A percentile compares a stretch with the other conserved stretches of the same genome.
Evolutionary conservation across 2,797 vertebrate species (phyloP).

Genomic region (Hephaestus fuliginosus): DNA sequence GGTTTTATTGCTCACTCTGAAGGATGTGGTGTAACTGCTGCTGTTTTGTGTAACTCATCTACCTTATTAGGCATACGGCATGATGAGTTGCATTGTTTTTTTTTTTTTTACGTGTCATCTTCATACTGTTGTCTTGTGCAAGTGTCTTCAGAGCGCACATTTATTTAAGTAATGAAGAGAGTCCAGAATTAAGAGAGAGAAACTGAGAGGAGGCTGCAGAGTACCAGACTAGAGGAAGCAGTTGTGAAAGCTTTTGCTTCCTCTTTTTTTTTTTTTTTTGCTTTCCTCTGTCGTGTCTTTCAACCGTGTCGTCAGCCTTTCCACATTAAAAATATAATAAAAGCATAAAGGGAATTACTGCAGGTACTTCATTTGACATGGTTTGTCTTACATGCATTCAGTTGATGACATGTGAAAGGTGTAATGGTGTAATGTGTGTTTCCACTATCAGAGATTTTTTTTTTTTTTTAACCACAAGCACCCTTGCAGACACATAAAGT

Average conservation of each 20-base stretch:
- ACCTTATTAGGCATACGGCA: constrained; percentile 3
- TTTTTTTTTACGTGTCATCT: background rate
- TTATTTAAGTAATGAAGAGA: background rate
- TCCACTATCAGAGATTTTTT: background rate
- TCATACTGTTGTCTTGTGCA: background rate
- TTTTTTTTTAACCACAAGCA: no score
- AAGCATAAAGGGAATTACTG: background rate
- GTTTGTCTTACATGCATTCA: background rate
- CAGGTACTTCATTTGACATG: background rate
- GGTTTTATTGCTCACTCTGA: constrained; percentile 47
- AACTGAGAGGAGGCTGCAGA: constrained; percentile 2
- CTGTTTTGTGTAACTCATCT: constrained; percentile 19
- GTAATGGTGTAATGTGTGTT: background rate
- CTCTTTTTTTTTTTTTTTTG: constrained; percentile 62
- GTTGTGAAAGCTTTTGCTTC: constrained; percentile 75
- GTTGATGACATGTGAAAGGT: background rate
- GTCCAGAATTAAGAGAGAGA: constrained; percentile 3
- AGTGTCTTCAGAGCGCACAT: background rate
- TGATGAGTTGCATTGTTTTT: background rate
- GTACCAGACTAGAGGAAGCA: constrained; percentile 74
- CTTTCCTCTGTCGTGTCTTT: constrained; percentile 70
- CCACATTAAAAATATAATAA: constrained; percentile 25
- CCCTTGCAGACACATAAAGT: background rate
- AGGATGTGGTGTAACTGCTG: constrained; percentile 85
- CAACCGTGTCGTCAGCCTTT: constrained; percentile 59